Percentiles rank a stretch among this genome's conserved stretches.
Evolutionary conservation across 2,113 vertebrate species (phyloP).

Genomic region (Chaetodon auriga): DNA sequence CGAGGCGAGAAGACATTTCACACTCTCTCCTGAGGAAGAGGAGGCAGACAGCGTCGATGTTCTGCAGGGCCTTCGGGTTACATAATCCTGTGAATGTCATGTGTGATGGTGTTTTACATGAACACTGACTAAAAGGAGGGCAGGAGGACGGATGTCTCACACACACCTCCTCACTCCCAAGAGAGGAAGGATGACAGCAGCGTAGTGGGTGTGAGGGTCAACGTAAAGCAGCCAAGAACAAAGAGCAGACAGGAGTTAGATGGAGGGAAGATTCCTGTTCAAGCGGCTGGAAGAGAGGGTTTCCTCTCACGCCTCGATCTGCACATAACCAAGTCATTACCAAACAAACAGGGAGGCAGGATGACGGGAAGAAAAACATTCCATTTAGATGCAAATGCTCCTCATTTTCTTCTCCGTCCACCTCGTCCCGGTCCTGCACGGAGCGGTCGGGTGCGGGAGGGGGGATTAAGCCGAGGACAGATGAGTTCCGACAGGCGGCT

Average conservation of each 20-base stretch:
- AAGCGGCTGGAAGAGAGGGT: conserved; percentile 5
- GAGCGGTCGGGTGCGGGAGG: conserved; percentile 20
- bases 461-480: conserved; percentile 68
- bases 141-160: background rate
- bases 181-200: background rate
- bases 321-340: conserved; percentile 74
- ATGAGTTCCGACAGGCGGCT: conserved; percentile 80
- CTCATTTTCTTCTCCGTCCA: conserved; percentile 57
- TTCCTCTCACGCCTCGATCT: conserved; percentile 41
- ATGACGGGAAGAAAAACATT: conserved; percentile 67
- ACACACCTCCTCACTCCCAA: background rate
- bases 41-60: conserved; percentile 1
- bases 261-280: conserved; percentile 20
- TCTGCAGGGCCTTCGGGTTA: conserved; percentile 31
- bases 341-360: conserved; percentile 50
- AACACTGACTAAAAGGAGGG: background rate
- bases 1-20: conserved; percentile 37
- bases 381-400: conserved; percentile 84
- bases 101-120: conserved; percentile 48
- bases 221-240: conserved; percentile 26
- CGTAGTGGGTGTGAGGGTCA: background rate
- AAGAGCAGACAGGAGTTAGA: conserved; percentile 24
- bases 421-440: conserved; percentile 29
- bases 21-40: conserved; percentile 9
- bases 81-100: conserved; percentile 33